Evolutionary conservation across 2,888 invertebrate species (phyloP), one percentile per base, ranked within the genome.

Genomic region (Trilocha varians): DNA sequence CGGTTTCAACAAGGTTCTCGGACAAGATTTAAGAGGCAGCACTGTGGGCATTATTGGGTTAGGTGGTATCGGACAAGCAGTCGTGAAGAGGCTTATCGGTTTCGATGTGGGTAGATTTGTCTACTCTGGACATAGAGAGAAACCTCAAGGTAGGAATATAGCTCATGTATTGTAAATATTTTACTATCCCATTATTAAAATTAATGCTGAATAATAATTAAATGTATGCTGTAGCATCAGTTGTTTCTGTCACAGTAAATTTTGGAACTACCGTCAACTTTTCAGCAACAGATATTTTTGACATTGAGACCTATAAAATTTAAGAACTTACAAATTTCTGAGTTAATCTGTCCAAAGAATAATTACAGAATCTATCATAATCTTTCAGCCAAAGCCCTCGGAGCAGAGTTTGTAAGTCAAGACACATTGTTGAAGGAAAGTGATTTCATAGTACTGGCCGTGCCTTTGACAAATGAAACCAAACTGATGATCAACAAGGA

Each of bases 1-100:
- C 3, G 90, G 91, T 63, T 89, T 92, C 16, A 80, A 90, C 48
- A 95, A 91, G 89, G 80, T 93, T 64, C 87, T 95, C 45, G 97
- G 97, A 0, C 89, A 89, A 55, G 95, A 95, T 40, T 72, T 98
- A 3, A 86, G 89, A 3, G 91, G 89, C 35, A 91, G 95, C 16
- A 94, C 93, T 0, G 91, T 98, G 0, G 96, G 97, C 2, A 90
- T 96, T 34, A 89, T 93, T 14, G 96, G 96, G 1, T 88, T 95
- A 47, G 96, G 96, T 0, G 87, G 95, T 40, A 95, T 96, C 52
- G 96, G 96, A 0, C 89, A 90, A 55, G 92, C 93, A 45, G 90
- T 96, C 2, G 94, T 92, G 3, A 88, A 89, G 55, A 87, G 93
- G 40, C 75, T 97, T 5, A 83, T 88, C 34, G 89, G 93, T 0